Evolutionary conservation across 2,888 invertebrate genomes (phyloP), one percentile per base, ranked within the genome.

Genomic region (Lordiphosa fenestrarum): DNA sequence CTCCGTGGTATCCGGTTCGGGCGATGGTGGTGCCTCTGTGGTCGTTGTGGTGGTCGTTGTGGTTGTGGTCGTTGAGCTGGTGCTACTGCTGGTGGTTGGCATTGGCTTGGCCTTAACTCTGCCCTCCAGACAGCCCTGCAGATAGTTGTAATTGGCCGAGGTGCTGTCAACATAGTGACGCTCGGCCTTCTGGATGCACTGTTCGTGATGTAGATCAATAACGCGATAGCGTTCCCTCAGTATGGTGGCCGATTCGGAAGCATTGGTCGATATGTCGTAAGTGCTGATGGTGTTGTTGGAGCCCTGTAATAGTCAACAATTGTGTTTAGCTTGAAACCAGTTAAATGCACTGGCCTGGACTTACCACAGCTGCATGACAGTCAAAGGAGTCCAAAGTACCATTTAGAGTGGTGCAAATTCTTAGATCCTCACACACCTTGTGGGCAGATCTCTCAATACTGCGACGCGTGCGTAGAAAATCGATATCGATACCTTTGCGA

Each of bases 241-340:
- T 19, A 78, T 7, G 2, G 55, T 67, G 3, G 75, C 72, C 23
- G 74, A 73, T 39, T 87, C 87, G 0, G 86, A 75, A 12, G 87
- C 86, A 60, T 87, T 87, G n/a, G 86, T 80, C 1, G 87, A 87
- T 37, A 87, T 86, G 44, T 69, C 57, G 35, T 87, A 87, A 0
- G 80, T 77, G 37, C 66, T 37, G 23, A 85, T 64, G 3, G 87
- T 87, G 49, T 84, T 86, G 51, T 86, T 80, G n/a, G 82, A 70
- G 6, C 88, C 87, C 87, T 87, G 15, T 4, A 6, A 5, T 6
- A 9, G 25, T 38, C 7, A 9, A 9, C 3, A 9, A 30, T 4
- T 0, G n/a, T 3, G 6, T 7, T 19, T n/a, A 23, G n/a, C 23
- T 6, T 6, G 13, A 4, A 9, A 7, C 10, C 6, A 9, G 12